Evolutionary conservation across 2,888 invertebrate genomes (phyloP).

Genomic region (Drosophila borborema): DNA sequence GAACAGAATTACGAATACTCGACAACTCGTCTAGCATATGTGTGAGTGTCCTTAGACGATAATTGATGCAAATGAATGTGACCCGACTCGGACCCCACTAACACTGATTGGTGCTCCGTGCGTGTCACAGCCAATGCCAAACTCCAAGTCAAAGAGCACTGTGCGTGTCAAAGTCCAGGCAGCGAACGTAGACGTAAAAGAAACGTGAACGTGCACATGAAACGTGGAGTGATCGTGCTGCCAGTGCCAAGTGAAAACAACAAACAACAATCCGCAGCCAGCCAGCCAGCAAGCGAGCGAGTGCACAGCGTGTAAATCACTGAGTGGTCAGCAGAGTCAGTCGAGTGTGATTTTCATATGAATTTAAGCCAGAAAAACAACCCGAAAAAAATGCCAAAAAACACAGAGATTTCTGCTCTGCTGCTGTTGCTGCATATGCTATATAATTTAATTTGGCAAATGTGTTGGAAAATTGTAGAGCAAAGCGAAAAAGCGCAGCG

Average conservation of each 20-base stretch:
- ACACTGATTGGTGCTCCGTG: slow-evolving; percentile 43
- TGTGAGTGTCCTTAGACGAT: slow-evolving; percentile 41
- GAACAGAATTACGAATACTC: slow-evolving; percentile 51
- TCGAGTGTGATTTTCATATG: slow-evolving; percentile 69
- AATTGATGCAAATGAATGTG: slow-evolving; percentile 44
- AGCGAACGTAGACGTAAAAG: slow-evolving; percentile 2
- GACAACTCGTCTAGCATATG: slow-evolving; percentile 35
- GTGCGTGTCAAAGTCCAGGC: slow-evolving; percentile 29
- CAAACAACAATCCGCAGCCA: slow-evolving; percentile 1
- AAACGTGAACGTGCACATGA: slow-evolving; percentile 18
- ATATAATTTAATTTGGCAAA: slow-evolving; percentile 79
- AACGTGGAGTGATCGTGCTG: slow-evolving; percentile 49
- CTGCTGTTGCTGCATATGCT: slow-evolving; percentile 54
- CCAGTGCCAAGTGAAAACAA: slow-evolving; percentile 43
- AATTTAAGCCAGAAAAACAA: slow-evolving; percentile 63
- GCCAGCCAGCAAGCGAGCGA: not conserved
- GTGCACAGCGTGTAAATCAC: slow-evolving; percentile 60
- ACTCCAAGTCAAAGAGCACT: slow-evolving; percentile 6
- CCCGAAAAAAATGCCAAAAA: slow-evolving; percentile 15
- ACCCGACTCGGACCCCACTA: slow-evolving; percentile 29
- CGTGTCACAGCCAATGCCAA: slow-evolving; percentile 30
- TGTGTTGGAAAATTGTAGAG: slow-evolving; percentile 78
- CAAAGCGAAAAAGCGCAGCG: slow-evolving; percentile 54
- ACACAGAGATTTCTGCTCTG: slow-evolving; percentile 36
- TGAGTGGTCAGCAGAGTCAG: slow-evolving; percentile 70